Evolutionary conservation across 2,113 vertebrate species (phyloP).

Genomic region (Microcebus lehilahytsara): DNA sequence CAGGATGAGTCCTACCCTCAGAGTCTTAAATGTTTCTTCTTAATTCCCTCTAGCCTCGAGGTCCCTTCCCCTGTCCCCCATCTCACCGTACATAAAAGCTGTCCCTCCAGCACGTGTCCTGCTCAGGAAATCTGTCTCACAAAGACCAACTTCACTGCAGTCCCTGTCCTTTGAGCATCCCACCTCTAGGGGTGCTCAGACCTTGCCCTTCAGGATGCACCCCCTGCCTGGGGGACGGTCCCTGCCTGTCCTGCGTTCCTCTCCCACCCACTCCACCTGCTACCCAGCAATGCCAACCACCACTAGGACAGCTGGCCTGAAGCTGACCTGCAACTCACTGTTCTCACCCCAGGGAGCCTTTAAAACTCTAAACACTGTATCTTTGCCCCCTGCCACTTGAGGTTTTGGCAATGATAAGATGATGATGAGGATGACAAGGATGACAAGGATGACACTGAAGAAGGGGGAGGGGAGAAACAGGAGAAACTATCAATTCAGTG

Average conservation of each 20-base stretch:
- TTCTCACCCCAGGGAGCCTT: background rate
- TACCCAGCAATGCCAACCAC: background rate
- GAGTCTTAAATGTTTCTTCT: background rate
- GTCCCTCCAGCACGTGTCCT: background rate
- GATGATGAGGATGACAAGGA: background rate
- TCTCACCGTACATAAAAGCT: background rate
- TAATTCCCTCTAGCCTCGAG: background rate
- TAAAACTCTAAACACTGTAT: background rate
- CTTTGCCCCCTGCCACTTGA: background rate
- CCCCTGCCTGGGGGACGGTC: too few species aligned
- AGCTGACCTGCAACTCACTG: background rate
- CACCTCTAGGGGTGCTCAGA: background rate
- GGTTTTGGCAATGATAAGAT: background rate
- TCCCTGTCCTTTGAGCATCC: background rate
- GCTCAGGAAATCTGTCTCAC: background rate
- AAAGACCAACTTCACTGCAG: background rate
- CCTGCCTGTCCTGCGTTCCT: background rate
- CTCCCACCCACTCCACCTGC: background rate
- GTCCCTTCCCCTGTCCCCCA: background rate
- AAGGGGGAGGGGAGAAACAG: accelerated
- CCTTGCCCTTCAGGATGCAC: background rate
- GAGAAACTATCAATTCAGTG: background rate
- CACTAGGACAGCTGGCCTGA: background rate
- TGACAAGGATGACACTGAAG: background rate
- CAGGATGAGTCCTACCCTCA: background rate